These are phyloP conservation scores for Synergus gifuensis DNA, from an alignment of 2,888 invertebrate species.

Conservation along the genomic window DNA sequence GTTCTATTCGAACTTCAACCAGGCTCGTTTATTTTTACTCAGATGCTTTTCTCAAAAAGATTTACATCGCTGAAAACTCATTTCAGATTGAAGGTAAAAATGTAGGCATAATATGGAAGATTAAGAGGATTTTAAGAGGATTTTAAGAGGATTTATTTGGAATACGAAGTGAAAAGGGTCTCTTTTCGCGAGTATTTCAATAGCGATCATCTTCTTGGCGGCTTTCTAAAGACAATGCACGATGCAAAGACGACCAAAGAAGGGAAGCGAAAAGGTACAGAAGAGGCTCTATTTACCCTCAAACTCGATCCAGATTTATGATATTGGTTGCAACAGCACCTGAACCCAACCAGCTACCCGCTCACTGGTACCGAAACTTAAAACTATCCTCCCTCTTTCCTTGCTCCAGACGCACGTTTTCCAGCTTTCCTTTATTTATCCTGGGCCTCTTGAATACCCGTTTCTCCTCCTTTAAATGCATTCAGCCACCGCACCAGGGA, in stretches of 20 bases:
- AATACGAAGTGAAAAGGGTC: slow-evolving; percentile 18
- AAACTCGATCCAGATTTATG: slow-evolving; percentile 73
- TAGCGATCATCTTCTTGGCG: slow-evolving; percentile 66
- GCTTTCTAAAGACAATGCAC: slow-evolving; percentile 63
- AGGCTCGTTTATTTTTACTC: neutral
- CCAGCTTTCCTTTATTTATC: slow-evolving; percentile 66
- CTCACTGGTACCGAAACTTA: slow-evolving; percentile 42
- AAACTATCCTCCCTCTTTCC: slow-evolving; percentile 60
- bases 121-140: neutral
- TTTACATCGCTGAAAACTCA: neutral
- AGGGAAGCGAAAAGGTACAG: slow-evolving; percentile 52
- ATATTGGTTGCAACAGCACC: slow-evolving; percentile 73
- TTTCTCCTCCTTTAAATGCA: slow-evolving; percentile 41
- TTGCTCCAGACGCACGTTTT: slow-evolving; percentile 56
- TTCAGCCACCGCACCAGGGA: slow-evolving; percentile 42
- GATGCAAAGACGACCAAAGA: slow-evolving; percentile 62
- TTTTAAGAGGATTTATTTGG: neutral
- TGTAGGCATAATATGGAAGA: neutral
- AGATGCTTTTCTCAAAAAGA: neutral
- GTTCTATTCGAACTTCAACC: neutral
- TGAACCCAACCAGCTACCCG: slow-evolving; percentile 65
- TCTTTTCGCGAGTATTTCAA: slow-evolving; percentile 50
- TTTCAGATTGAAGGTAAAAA: too few relatives aligned
- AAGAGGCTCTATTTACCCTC: slow-evolving; percentile 60
- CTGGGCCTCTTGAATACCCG: slow-evolving; percentile 48